Base-by-base conservation (phyloP, 2,113 vertebrate species). In the Sebastes schlegelii region DNA sequence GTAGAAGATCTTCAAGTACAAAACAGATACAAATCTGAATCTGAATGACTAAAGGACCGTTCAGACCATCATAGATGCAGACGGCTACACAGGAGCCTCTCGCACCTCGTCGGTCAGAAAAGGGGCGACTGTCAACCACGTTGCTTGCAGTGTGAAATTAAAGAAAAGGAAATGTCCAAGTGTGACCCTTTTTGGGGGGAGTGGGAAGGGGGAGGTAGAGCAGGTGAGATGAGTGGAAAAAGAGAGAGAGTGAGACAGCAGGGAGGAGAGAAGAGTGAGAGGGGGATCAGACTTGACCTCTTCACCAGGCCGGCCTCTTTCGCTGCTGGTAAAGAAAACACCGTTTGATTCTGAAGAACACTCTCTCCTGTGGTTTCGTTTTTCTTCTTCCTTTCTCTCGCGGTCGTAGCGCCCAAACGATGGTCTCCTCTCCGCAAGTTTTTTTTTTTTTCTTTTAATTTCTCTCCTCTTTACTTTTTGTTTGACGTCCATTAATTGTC, bases 401-500 rank as follows among this genome's bases (percentile, higher is more conserved):
- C 74, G 34, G 75, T 75, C 49, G 64, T 83, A 26, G 62, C 74
- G 48, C 65, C 82, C 23, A 16, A 16, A 74, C 45, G 60, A 63
- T 79, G 71, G 71, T 88, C 85, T 91, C 86, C 82, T 85, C 88
- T 87, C 80, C 43, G 16, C 40, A 10, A 88, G 86, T 57, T 72
- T 86, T 26, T 71, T 57, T 73, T 40, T 14, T 42, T 46, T 26
- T 26, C 26, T 40, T 14, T 42, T 46, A n/a, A 26, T 88, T 91
- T 86, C 79, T 88, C 72, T 88, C 84, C 84, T 88, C 83, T 86
- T 89, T 86, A 8, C 52, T 87, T 83, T 84, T 87, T 57, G 68
- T 83, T 77, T 88, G 70, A 88, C 71, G 86, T 94, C 92, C 94
- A 66, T 88, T 73, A 79, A 62, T 86, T 81, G 89, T 91, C 49